phyloP scores from a whole-genome alignment of 1,140 invertebrate species.

The Lordiphosa clarofinis region DNA sequence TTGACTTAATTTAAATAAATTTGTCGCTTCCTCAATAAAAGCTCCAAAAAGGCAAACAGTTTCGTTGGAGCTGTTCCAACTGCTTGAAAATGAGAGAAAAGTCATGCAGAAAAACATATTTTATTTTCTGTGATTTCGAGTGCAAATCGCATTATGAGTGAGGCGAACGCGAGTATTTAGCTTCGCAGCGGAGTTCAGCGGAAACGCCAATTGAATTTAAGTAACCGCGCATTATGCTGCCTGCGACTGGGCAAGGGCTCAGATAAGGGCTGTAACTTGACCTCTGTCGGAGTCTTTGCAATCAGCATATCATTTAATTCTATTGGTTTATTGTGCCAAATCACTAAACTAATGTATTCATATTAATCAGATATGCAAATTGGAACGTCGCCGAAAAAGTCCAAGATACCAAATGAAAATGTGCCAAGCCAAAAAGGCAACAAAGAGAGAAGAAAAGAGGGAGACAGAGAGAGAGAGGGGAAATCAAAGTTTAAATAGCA shows the following conservation, averaged over 20 bases:
- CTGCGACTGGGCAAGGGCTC: neutral
- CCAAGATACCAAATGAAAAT: constrained; percentile 26
- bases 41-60: constrained; percentile 30
- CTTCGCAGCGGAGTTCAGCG: constrained; percentile 41
- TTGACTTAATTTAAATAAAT: constrained; percentile 76
- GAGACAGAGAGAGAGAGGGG: constrained; percentile 2
- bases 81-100: constrained; percentile 9
- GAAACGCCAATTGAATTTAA: constrained; percentile 75
- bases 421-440: constrained; percentile 15
- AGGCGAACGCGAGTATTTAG: constrained; percentile 1
- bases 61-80: constrained; percentile 18
- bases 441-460: constrained; percentile 3
- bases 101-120: constrained; percentile 6
- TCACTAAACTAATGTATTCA: constrained; percentile 73
- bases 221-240: constrained; percentile 55
- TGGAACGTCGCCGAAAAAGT: constrained; percentile 13
- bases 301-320: constrained; percentile 64
- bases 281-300: constrained; percentile 49
- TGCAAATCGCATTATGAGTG: constrained; percentile 66
- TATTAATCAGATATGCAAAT: constrained; percentile 78
- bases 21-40: constrained; percentile 75
- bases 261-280: constrained; percentile 34
- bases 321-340: constrained; percentile 63
- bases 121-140: constrained; percentile 50
- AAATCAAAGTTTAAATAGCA: constrained; percentile 43